Percentiles rank a stretch among this genome's conserved stretches.
Conservation (phyloP, 2,888 invertebrate species). For the Heliconius ismenius region DNA sequence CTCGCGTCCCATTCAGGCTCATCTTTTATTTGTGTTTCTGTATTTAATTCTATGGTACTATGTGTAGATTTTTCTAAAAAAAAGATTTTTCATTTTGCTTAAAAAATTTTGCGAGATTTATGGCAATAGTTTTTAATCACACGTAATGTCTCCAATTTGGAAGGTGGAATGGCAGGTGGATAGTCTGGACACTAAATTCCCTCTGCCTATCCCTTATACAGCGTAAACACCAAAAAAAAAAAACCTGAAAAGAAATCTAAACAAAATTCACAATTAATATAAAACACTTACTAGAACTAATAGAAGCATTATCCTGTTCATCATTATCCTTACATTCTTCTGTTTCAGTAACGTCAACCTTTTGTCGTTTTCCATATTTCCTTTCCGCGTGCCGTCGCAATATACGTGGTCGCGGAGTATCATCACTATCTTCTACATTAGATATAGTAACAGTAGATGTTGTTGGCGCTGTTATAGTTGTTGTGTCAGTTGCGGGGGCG, state of each 20-base stretch:
- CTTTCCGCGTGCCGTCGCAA: conserved; percentile 62
- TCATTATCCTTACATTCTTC: conserved; percentile 62
- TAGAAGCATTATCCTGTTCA: conserved; percentile 54
- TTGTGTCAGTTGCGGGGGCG: conserved; percentile 52
- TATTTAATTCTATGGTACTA: conserved; percentile 50
- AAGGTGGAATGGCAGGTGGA: no score
- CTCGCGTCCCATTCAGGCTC: conserved; percentile 86
- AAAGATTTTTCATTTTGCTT: neutral
- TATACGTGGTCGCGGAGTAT: conserved; percentile 59
- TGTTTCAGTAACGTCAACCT: conserved; percentile 61
- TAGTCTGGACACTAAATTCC: no score
- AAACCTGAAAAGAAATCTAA: no score
- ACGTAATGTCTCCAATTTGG: no score
- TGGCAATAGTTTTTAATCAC: neutral
- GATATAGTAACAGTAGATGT: conserved; percentile 49
- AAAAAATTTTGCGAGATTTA: neutral
- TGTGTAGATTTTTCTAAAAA: conserved; percentile 61
- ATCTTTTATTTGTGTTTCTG: conserved; percentile 69
- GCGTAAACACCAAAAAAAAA: no score
- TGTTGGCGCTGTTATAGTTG: conserved; percentile 45
- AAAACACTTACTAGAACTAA: conserved; percentile 58
- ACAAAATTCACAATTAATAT: neutral
- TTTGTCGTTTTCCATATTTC: conserved; percentile 75
- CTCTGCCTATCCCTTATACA: neutral
- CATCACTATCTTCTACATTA: conserved; percentile 56